Conservation (phyloP, 2,888 invertebrate species). For the Neoscelio sp. region DNA sequence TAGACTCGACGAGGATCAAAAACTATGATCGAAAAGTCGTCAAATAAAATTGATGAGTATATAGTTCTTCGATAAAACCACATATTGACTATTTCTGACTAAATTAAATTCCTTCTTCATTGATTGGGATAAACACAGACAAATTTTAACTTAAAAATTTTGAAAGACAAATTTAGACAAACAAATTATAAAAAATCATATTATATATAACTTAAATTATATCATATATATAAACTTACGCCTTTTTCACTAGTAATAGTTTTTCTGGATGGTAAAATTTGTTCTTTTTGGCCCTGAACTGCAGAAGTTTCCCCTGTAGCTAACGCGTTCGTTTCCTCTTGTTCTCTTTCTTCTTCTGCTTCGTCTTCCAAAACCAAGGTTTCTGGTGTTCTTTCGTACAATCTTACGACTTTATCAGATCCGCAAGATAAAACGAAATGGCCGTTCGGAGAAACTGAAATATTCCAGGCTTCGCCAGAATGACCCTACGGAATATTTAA, state of each 20-base stretch:
- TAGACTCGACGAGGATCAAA: too few species aligned
- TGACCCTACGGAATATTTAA: conserved; percentile 87
- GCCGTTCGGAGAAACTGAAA: conserved; percentile 93
- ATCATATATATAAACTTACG: conserved; percentile 83
- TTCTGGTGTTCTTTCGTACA: conserved; percentile 94
- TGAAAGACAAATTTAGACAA: not conserved
- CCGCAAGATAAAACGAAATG: conserved; percentile 91
- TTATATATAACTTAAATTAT: not conserved
- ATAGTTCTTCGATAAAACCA: too few species aligned
- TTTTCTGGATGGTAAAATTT: conserved; percentile 93
- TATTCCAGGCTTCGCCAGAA: conserved; percentile 89
- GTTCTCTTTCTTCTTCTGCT: conserved; percentile 93
- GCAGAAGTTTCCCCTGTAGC: conserved; percentile 89
- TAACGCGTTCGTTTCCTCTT: conserved; percentile 87
- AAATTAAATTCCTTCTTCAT: too few species aligned
- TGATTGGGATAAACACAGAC: too few species aligned
- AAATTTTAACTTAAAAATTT: too few species aligned
- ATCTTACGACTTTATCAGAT: conserved; percentile 93
- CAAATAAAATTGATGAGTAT: too few species aligned
- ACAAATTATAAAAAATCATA: not conserved
- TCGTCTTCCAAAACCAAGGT: conserved; percentile 96
- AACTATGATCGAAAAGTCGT: too few species aligned
- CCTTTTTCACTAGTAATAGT: conserved; percentile 94
- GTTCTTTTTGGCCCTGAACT: conserved; percentile 89
- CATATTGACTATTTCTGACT: too few species aligned